phyloP scores from a whole-genome alignment of 2,797 vertebrate genomes.

The Lithobates sylvaticus region DNA sequence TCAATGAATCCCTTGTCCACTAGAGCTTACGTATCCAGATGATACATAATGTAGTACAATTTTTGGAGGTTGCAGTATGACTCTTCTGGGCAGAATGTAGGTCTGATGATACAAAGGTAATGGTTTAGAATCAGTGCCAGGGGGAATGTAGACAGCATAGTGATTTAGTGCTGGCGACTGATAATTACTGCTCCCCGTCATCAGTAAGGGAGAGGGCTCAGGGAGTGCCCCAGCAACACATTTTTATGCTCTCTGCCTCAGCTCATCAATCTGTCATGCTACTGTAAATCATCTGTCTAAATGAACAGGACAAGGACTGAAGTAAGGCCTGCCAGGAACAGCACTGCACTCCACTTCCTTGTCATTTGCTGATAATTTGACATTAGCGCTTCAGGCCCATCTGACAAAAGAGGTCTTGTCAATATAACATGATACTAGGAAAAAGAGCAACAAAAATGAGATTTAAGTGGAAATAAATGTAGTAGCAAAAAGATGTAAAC shows the following conservation, averaged over 20 bases:
- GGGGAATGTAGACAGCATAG: conserved; percentile 68
- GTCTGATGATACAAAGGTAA: conserved; percentile 66
- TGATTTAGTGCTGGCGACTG: conserved; percentile 86
- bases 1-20: not conserved
- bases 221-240: conserved; percentile 64
- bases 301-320: not conserved
- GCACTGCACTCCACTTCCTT: not conserved
- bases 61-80: not conserved
- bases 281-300: conserved; percentile 74
- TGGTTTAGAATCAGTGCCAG: conserved; percentile 61
- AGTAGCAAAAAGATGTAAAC: not conserved
- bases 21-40: not conserved
- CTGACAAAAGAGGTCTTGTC: not conserved
- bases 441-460: not conserved
- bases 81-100: not conserved
- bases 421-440: not conserved
- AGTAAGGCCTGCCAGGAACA: conserved; percentile 16
- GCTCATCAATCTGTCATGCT: conserved; percentile 78
- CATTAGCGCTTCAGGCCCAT: not conserved
- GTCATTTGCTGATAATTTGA: not conserved
- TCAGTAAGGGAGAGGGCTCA: conserved; percentile 66
- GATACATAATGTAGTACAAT: not conserved
- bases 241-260: conserved; percentile 65
- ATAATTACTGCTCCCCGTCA: conserved; percentile 86
- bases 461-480: not conserved